phyloP scores from a whole-genome alignment of 2,888 invertebrate species.

The Mycogona germanica region DNA sequence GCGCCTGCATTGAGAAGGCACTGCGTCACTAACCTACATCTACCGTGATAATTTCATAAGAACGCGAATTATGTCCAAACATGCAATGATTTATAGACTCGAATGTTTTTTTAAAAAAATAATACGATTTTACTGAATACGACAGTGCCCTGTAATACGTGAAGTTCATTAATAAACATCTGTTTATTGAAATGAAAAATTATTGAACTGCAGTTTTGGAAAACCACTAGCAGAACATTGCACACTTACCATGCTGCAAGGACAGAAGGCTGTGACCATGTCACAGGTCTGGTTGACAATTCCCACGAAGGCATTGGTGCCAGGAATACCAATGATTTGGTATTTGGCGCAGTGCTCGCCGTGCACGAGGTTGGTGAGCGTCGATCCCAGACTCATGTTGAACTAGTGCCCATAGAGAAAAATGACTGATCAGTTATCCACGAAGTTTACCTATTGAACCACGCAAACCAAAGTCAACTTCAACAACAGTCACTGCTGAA shows the following conservation, averaged over 20 bases:
- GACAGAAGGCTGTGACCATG: conserved; percentile 70
- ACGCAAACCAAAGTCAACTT: too few species aligned
- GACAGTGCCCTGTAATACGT: too few species aligned
- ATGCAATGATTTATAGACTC: too few species aligned
- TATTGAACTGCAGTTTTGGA: neutral
- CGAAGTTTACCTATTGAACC: neutral
- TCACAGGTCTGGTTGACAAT: conserved; percentile 79
- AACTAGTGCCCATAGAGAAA: conserved; percentile 51
- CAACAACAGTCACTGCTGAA: too few species aligned
- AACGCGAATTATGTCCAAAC: too few species aligned
- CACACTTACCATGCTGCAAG: conserved; percentile 61
- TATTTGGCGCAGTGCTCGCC: conserved; percentile 82
- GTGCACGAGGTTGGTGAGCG: conserved; percentile 68
- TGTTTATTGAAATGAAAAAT: neutral
- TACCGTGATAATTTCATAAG: too few species aligned
- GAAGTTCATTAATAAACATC: too few species aligned
- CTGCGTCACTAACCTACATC: too few species aligned
- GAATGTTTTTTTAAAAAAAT: too few species aligned
- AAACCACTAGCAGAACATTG: neutral
- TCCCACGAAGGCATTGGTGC: conserved; percentile 79
- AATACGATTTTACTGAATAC: too few species aligned
- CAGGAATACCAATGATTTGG: conserved; percentile 54
- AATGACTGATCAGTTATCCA: neutral
- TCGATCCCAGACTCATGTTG: conserved; percentile 61
- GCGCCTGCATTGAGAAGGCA: too few species aligned